Conservation (phyloP, 2,797 vertebrate genomes). For the Acanthurus lineatus region DNA sequence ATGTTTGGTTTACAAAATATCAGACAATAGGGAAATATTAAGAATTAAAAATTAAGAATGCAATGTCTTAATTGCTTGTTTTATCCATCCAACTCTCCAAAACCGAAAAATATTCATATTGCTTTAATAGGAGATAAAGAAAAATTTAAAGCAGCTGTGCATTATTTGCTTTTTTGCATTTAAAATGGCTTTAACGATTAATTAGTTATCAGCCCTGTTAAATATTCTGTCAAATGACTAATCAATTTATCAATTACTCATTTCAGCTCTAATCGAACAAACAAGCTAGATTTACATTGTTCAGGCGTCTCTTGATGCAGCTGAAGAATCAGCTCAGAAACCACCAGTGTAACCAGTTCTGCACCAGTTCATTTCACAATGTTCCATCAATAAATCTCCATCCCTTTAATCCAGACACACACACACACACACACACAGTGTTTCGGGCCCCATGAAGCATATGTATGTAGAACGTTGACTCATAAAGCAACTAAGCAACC, state of each 20-base stretch:
- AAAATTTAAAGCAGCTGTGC: background rate
- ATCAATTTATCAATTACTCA: background rate
- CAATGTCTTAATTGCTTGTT: background rate
- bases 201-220: no score
- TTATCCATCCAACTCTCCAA: background rate
- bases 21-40: background rate
- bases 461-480: constrained; percentile 54
- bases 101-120: background rate
- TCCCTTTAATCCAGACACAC: constrained; percentile 5
- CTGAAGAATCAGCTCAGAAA: constrained; percentile 13
- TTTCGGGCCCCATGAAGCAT: constrained; percentile 23
- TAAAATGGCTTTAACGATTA: background rate
- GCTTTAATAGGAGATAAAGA: background rate
- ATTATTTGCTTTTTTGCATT: background rate
- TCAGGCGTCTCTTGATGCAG: background rate
- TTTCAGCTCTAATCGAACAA: constrained; percentile 1
- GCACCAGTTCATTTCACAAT: constrained; percentile 23
- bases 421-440: constrained; percentile 20
- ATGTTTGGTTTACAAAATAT: background rate
- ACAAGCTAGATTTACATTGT: background rate
- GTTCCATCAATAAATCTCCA: constrained; percentile 44
- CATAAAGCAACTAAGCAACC: constrained; percentile 60
- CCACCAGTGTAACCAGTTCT: constrained; percentile 13
- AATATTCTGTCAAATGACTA: background rate
- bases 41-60: no score